phyloP scores from a whole-genome alignment of 2,797 vertebrate genomes.

The Helostoma temminkii region DNA sequence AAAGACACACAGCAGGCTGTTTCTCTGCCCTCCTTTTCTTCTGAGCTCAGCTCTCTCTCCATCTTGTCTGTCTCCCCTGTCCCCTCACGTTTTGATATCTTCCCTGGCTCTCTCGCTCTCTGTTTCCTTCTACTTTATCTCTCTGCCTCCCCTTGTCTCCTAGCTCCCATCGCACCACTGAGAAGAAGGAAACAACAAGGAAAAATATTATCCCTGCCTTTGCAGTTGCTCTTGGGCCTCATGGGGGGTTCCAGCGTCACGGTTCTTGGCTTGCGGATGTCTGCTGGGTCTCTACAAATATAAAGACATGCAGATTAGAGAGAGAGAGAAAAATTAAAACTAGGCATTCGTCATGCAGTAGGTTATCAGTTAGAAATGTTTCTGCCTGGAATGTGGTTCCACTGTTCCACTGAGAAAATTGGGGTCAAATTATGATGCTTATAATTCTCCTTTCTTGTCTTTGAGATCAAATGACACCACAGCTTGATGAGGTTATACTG shows the following conservation, averaged over 20 bases:
- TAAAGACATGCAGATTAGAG: constrained; percentile 75
- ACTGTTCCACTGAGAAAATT: constrained; percentile 49
- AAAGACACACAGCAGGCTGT: constrained; percentile 72
- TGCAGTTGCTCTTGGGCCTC: constrained; percentile 71
- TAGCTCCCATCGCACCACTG: constrained; percentile 49
- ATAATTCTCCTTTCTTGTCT: constrained; percentile 35
- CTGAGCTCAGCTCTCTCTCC: constrained; percentile 35
- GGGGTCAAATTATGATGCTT: constrained; percentile 50
- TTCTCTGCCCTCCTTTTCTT: constrained; percentile 43
- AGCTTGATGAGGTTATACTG: constrained; percentile 38
- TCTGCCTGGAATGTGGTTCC: constrained; percentile 52
- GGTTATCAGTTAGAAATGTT: constrained; percentile 60
- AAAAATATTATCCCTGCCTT: constrained; percentile 75
- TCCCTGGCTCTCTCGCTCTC: constrained; percentile 49
- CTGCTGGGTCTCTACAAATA: constrained; percentile 61
- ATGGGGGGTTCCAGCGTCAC: constrained; percentile 47
- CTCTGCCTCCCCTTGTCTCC: constrained; percentile 61
- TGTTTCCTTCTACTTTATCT: constrained; percentile 64
- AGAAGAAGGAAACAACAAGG: constrained; percentile 71
- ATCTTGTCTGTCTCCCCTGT: constrained; percentile 48
- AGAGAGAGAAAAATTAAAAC: constrained; percentile 61
- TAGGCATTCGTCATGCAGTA: constrained; percentile 45
- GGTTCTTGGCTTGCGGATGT: constrained; percentile 64
- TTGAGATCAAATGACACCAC: constrained; percentile 42
- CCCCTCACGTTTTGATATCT: constrained; percentile 63